phyloP scores from a whole-genome alignment of 2,113 vertebrate species.

The Dasypus novemcinctus region DNA sequence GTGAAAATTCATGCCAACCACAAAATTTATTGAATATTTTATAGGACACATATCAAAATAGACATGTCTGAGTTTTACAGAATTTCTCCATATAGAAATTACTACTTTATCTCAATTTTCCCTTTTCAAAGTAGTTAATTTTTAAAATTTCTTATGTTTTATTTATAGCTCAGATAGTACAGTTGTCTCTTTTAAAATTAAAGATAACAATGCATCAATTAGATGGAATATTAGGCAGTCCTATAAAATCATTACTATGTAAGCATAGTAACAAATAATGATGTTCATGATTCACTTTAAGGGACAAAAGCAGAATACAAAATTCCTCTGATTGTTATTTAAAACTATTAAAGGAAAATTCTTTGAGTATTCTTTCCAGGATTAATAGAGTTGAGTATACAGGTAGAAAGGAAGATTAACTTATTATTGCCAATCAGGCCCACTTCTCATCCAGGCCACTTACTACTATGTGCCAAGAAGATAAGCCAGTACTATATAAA shows the following conservation, averaged over 20 bases:
- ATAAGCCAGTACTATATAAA: neutral
- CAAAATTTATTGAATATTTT: neutral
- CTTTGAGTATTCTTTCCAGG: neutral
- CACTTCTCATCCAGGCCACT: neutral
- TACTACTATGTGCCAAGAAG: neutral
- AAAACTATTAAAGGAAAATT: neutral
- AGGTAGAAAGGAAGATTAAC: neutral
- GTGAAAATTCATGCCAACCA: neutral
- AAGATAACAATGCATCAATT: slow-evolving; percentile 23
- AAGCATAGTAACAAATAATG: slow-evolving; percentile 6
- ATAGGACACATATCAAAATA: neutral
- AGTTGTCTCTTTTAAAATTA: neutral
- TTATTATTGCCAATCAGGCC: neutral
- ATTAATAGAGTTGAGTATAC: neutral
- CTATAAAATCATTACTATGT: slow-evolving; percentile 1
- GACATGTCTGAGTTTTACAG: neutral
- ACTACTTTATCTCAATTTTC: neutral
- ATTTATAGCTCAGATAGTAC: slow-evolving; percentile 16
- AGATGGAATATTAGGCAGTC: neutral
- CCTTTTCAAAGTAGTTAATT: neutral
- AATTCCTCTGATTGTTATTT: slow-evolving; percentile 22
- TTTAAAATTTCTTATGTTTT: neutral
- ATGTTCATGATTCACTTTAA: slow-evolving; percentile 25
- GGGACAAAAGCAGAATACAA: slow-evolving; percentile 4
- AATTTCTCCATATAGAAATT: neutral